These are phyloP conservation scores for Brachionus sp. DNA, from an alignment of 1,140 invertebrate species.

Conservation along the genomic window DNA sequence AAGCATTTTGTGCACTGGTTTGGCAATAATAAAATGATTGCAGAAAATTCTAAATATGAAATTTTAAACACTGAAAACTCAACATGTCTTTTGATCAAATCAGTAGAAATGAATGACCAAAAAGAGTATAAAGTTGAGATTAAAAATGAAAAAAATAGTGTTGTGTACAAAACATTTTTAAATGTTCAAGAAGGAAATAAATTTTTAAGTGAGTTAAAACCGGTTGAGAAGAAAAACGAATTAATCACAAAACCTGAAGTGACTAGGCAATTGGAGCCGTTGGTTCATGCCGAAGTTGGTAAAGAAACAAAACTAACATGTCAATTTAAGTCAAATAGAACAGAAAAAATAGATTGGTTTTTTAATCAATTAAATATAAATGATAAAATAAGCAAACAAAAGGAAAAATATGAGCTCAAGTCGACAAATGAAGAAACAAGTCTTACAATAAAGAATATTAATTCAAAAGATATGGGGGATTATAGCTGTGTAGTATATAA, in stretches of 20 bases:
- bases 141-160: constrained; percentile 20
- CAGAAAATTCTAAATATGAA: background rate
- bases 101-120: constrained; percentile 15
- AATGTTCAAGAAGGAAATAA: constrained; percentile 6
- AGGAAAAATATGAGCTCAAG: constrained; percentile 15
- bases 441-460: constrained; percentile 16
- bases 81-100: background rate
- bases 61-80: background rate
- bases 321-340: background rate
- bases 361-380: constrained; percentile 36
- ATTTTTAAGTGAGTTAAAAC: constrained; percentile 5
- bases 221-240: constrained; percentile 25
- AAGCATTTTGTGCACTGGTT: background rate
- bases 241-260: background rate
- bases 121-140: constrained; percentile 10
- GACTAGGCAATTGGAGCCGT: background rate
- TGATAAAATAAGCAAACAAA: constrained; percentile 20
- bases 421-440: background rate
- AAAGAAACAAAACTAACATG: background rate
- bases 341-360: constrained; percentile 20
- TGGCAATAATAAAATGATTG: background rate
- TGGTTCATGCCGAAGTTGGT: background rate
- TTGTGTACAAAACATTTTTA: background rate
- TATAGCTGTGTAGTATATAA: background rate
- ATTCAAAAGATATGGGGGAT: constrained; percentile 14